A percentile compares a stretch with the other conserved stretches of the same genome.
phyloP scores from a whole-genome alignment of 1,140 invertebrate species.

The Pentalonia nigronervosa region DNA sequence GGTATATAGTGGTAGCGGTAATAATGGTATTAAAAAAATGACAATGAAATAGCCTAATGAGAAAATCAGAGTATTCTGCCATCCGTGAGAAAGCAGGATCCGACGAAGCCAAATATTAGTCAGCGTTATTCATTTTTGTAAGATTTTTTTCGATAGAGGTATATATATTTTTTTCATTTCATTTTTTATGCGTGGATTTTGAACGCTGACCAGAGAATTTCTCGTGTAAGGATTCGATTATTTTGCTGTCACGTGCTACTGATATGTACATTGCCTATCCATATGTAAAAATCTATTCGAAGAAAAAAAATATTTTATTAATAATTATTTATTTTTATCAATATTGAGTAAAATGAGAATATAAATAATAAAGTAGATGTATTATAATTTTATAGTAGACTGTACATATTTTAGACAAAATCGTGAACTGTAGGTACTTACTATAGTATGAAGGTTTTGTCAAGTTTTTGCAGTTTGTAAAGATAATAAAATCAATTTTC shows the following conservation, averaged over 20 bases:
- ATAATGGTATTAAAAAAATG: slow-evolving; percentile 58
- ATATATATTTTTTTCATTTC: slow-evolving; percentile 20
- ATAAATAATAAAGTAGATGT: background rate
- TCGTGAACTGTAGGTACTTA: background rate
- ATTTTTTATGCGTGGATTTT: slow-evolving; percentile 24
- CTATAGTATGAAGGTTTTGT: background rate
- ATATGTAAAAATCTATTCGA: background rate
- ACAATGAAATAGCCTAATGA: slow-evolving; percentile 58
- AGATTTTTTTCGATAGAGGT: background rate
- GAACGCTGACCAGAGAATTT: slow-evolving; percentile 30
- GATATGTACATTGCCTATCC: slow-evolving; percentile 27
- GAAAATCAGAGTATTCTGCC: slow-evolving; percentile 57
- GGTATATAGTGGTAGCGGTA: slow-evolving; percentile 33
- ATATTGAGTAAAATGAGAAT: background rate
- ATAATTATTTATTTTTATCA: background rate
- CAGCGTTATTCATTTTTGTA: slow-evolving; percentile 56
- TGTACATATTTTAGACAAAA: background rate
- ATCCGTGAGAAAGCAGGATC: slow-evolving; percentile 56
- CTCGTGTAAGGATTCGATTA: slow-evolving; percentile 25
- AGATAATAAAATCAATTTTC: background rate
- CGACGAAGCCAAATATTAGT: slow-evolving; percentile 53
- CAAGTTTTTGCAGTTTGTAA: background rate
- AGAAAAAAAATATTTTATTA: background rate
- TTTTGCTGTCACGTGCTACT: slow-evolving; percentile 32
- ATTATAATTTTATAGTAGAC: background rate